Percentiles rank a stretch among this genome's conserved stretches.
These are phyloP conservation scores for Apeira syringaria DNA, from an alignment of 2,888 invertebrate species.

Conservation along the genomic window DNA sequence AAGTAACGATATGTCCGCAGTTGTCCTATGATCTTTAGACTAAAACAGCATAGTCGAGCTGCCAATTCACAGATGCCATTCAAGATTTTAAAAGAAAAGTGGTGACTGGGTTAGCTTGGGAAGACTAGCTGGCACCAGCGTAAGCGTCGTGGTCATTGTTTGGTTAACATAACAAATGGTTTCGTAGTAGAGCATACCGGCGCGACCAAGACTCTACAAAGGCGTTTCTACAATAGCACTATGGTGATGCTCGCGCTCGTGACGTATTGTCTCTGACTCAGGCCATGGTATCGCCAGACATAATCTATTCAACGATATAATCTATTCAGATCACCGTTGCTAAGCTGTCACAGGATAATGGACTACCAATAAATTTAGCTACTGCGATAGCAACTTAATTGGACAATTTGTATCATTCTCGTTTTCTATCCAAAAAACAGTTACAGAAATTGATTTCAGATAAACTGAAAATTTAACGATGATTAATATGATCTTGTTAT, in stretches of 20 bases:
- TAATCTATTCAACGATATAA: slow-evolving; percentile 16
- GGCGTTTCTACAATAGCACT: slow-evolving; percentile 53
- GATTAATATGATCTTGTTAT: slow-evolving; percentile 13
- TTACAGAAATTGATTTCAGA: not conserved
- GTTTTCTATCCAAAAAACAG: not conserved
- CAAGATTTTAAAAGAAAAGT: slow-evolving; percentile 26
- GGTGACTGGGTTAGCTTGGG: slow-evolving; percentile 37
- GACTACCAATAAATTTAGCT: not conserved
- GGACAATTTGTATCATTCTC: not conserved
- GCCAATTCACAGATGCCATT: slow-evolving; percentile 25
- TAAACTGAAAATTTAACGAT: not conserved
- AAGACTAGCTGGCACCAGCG: slow-evolving; percentile 43
- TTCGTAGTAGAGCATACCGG: slow-evolving; percentile 50
- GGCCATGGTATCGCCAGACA: slow-evolving; percentile 35
- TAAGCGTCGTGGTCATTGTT: slow-evolving; percentile 56
- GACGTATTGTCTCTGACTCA: slow-evolving; percentile 35
- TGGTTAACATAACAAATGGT: slow-evolving; percentile 68
- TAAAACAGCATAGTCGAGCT: slow-evolving; percentile 18
- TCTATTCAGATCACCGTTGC: slow-evolving; percentile 13
- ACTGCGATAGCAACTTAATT: slow-evolving; percentile 2
- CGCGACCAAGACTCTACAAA: slow-evolving; percentile 43
- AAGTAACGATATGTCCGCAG: no score
- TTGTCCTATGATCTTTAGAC: no score
- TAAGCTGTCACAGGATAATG: slow-evolving; percentile 2
- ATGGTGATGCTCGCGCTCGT: slow-evolving; percentile 33